Conservation (phyloP, 1,140 invertebrate species). For the Maconellicoccus hirsutus region DNA sequence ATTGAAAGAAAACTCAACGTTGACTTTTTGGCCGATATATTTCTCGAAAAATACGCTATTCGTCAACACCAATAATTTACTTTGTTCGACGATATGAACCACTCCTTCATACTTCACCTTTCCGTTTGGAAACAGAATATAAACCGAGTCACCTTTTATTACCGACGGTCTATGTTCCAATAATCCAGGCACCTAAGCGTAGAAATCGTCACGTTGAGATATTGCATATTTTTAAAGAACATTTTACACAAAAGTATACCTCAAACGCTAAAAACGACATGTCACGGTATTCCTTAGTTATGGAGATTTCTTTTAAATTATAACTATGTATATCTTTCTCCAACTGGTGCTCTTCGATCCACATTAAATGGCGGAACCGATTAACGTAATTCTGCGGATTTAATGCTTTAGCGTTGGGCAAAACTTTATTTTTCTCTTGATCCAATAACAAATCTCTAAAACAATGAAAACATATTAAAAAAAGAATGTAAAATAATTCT, state of each 20-base stretch:
- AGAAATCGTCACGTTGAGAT: neutral
- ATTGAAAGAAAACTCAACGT: neutral
- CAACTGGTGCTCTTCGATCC: conserved; percentile 19
- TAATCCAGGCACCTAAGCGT: conserved; percentile 7
- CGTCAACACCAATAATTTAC: neutral
- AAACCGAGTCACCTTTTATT: neutral
- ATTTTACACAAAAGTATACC: neutral
- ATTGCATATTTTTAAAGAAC: no score
- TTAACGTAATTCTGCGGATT: neutral
- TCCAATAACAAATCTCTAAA: neutral
- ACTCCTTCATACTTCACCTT: neutral
- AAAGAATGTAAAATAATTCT: no score
- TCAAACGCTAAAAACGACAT: neutral
- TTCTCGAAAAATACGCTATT: neutral
- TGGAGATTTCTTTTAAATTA: conserved; percentile 2
- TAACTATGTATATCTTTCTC: neutral
- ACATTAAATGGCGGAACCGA: conserved; percentile 6
- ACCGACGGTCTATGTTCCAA: conserved; percentile 5
- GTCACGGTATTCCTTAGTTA: neutral
- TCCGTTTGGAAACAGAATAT: neutral
- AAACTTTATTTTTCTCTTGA: neutral
- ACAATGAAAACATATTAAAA: neutral
- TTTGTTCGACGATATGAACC: neutral
- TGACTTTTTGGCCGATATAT: neutral
- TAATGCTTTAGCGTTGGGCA: neutral